Conservation (phyloP, 1,140 invertebrate species). For the Chrysoperla carnea region DNA sequence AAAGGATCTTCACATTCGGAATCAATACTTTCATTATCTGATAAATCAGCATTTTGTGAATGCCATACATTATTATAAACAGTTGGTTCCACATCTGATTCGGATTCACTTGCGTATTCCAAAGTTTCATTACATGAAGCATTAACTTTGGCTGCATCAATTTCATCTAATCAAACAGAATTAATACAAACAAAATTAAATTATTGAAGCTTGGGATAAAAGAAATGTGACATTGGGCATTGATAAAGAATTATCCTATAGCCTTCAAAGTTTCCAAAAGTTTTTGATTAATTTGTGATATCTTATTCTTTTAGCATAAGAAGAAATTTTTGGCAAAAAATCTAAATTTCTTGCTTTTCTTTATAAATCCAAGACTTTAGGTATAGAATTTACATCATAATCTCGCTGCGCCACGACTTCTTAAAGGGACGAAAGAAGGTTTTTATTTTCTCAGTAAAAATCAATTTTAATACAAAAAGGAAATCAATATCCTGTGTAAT, state of each 20-base stretch:
- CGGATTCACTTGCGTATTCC: conserved; percentile 51
- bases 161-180: conserved; percentile 27
- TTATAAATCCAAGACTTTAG: too few relatives aligned
- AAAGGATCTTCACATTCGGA: conserved; percentile 59
- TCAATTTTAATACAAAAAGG: too few relatives aligned
- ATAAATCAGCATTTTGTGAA: conserved; percentile 47
- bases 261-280: too few relatives aligned
- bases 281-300: not conserved
- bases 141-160: conserved; percentile 35
- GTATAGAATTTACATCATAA: too few relatives aligned
- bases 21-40: conserved; percentile 58
- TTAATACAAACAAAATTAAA: not conserved
- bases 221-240: not conserved
- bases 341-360: too few relatives aligned
- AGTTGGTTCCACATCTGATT: conserved; percentile 49
- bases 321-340: too few relatives aligned
- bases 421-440: too few relatives aligned
- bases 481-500: too few relatives aligned
- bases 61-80: conserved; percentile 43
- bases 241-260: too few relatives aligned
- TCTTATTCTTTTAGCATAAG: too few relatives aligned
- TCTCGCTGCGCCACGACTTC: too few relatives aligned
- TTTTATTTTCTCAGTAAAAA: too few relatives aligned
- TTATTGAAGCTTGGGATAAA: conserved; percentile 2
- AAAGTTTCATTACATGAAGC: conserved; percentile 35